These are phyloP conservation scores for Latrodectus geometricus DNA, from an alignment of 1,140 invertebrate species.

Conservation along the genomic window DNA sequence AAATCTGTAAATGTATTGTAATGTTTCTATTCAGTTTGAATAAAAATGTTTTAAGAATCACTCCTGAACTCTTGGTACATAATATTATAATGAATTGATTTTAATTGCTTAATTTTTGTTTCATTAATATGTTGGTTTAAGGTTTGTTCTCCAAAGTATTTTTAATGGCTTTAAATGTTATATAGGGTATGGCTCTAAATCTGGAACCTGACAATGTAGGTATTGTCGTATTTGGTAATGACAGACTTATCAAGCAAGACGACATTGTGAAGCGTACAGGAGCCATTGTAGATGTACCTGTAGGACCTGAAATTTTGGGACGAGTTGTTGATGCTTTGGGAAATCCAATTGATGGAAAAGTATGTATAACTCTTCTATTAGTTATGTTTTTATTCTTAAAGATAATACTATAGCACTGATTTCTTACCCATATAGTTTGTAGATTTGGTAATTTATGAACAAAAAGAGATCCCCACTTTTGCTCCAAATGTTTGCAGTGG, in stretches of 20 bases:
- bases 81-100: too few relatives aligned
- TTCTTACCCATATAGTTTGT: not conserved
- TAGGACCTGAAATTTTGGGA: constrained; percentile 94
- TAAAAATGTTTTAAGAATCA: too few relatives aligned
- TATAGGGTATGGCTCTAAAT: constrained; percentile 99
- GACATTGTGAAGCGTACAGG: constrained; percentile 99
- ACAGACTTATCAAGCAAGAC: constrained; percentile 99
- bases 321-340: constrained; percentile 99
- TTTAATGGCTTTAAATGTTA: constrained; percentile 10
- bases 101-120: too few relatives aligned
- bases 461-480: too few relatives aligned
- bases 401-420: not conserved
- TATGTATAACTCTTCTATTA: constrained; percentile 67
- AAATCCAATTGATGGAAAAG: constrained; percentile 97
- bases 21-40: too few relatives aligned
- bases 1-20: too few relatives aligned
- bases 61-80: too few relatives aligned
- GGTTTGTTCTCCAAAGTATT: too few relatives aligned
- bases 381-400: not conserved
- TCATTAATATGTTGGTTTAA: too few relatives aligned
- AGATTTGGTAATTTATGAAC: too few relatives aligned
- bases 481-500: too few relatives aligned
- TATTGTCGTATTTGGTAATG: constrained; percentile 99
- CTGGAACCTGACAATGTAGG: constrained; percentile 99
- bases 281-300: constrained; percentile 99